These are phyloP conservation scores for Suillia variegata DNA, from an alignment of 2,888 invertebrate species.

Conservation along the genomic window DNA sequence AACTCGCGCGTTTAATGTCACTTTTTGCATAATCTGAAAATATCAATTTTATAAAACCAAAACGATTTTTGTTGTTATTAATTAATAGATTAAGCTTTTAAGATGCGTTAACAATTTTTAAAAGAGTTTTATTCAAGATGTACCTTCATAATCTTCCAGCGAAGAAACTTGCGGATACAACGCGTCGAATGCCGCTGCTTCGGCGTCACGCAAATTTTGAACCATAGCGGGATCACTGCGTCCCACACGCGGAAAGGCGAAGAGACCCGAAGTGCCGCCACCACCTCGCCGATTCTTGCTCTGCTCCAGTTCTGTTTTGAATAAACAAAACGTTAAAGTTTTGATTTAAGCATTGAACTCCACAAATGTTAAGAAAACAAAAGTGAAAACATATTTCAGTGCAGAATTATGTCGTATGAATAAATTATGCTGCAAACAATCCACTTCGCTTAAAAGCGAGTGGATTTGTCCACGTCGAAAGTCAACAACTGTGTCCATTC, in stretches of 20 bases:
- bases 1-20: slow-evolving; percentile 58
- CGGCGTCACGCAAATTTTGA: slow-evolving; percentile 41
- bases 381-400: no score
- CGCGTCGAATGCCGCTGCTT: slow-evolving; percentile 44
- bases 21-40: slow-evolving; percentile 49
- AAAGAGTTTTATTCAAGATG: slow-evolving; percentile 6
- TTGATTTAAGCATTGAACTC: slow-evolving; percentile 9
- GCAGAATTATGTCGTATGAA: no score
- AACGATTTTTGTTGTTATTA: background rate
- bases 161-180: slow-evolving; percentile 64
- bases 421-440: no score
- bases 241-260: slow-evolving; percentile 69
- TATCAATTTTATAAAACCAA: background rate
- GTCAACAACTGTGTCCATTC: slow-evolving; percentile 11
- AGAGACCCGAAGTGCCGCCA: slow-evolving; percentile 66
- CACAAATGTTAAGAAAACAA: slow-evolving; percentile 9
- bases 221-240: slow-evolving; percentile 62
- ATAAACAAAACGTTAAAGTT: no score
- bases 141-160: slow-evolving; percentile 64
- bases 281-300: slow-evolving; percentile 62
- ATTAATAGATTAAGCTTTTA: no score
- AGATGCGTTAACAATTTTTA: background rate
- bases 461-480: no score
- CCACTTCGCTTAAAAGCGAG: no score
- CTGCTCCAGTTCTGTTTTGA: slow-evolving; percentile 55